Base-by-base conservation (phyloP, 2,888 invertebrate genomes). In the Tolmerus cingulatus region DNA sequence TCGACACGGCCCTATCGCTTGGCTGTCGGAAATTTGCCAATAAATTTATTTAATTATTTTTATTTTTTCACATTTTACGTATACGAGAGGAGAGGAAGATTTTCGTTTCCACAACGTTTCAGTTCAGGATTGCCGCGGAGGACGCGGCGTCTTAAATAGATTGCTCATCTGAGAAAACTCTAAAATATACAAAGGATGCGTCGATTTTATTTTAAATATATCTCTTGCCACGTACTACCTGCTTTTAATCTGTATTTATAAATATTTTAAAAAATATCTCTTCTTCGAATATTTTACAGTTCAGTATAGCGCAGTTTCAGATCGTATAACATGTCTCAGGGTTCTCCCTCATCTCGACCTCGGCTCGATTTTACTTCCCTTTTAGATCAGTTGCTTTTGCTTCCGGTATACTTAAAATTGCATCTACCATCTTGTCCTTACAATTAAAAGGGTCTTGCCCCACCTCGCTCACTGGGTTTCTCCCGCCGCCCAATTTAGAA, bases 181-280 rank as follows among this genome's bases (percentile, higher is more conserved):
- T 76, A 76, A 76, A 76, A 76, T 76, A 76, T 76, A 81, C 43
- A 81, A 55, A 81, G 51, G 27, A 51, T 81, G 27, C 55, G 9
- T 81, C 81, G 81, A 76, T 16, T 82, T 82, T 19, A 55, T 57
- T 66, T 40, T 66, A 84, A 84, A 66, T 66, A 46, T 46, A 79
- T 19, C 46, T 79, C 16, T 79, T 79, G 43, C 16, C 40, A 37
- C 46, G 27, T 46, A 46, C n/a, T 79, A 46, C 27, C 27, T 79
- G 46, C 46, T 46, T 46, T 46, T 43, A 12, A 46, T 79, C 46
- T 40, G 27, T 79, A 46, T 84, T 84, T 66, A 84, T 84, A 84
- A 84, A 84, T 84, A 84, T 74, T 84, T 84, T 84, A 84, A 84
- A 84, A 84, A 84, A 84, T 84, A 84, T 84, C 37, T 84, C 30